These are phyloP conservation scores for Vollenhovia emeryi DNA, from an alignment of 1,140 invertebrate species.

Conservation along the genomic window DNA sequence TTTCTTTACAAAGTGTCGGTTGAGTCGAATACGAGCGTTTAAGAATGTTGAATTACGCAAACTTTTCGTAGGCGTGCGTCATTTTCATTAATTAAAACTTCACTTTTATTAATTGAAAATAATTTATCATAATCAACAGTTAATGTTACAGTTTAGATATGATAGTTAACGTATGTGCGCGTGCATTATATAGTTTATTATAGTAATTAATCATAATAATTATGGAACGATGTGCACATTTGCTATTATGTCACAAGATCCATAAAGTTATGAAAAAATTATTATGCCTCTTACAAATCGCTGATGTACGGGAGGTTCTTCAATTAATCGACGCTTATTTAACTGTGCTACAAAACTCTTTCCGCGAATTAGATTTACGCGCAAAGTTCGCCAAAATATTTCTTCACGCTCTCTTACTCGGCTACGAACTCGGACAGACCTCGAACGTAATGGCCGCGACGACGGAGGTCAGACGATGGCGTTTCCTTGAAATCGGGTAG, in stretches of 20 bases:
- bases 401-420: slow-evolving; percentile 40
- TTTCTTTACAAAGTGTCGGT: background rate
- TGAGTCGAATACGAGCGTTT: background rate
- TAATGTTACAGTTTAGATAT: background rate
- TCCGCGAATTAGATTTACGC: slow-evolving; percentile 10
- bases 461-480: slow-evolving; percentile 69
- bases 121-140: background rate
- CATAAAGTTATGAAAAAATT: background rate
- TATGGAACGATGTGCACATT: background rate
- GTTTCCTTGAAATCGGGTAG: slow-evolving; percentile 77
- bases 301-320: background rate
- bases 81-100: no score
- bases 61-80: background rate
- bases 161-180: background rate
- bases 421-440: slow-evolving; percentile 59
- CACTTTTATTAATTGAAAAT: background rate
- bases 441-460: slow-evolving; percentile 69
- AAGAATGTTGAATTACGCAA: background rate
- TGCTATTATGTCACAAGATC: background rate
- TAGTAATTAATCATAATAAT: no score
- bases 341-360: background rate
- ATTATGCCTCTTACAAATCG: background rate
- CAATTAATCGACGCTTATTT: background rate
- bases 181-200: background rate
- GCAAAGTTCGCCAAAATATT: slow-evolving; percentile 19